A percentile compares a stretch with the other conserved stretches of the same genome.
These are phyloP conservation scores for Ondatra zibethicus DNA, from an alignment of 2,113 vertebrate species.

Conservation along the genomic window DNA sequence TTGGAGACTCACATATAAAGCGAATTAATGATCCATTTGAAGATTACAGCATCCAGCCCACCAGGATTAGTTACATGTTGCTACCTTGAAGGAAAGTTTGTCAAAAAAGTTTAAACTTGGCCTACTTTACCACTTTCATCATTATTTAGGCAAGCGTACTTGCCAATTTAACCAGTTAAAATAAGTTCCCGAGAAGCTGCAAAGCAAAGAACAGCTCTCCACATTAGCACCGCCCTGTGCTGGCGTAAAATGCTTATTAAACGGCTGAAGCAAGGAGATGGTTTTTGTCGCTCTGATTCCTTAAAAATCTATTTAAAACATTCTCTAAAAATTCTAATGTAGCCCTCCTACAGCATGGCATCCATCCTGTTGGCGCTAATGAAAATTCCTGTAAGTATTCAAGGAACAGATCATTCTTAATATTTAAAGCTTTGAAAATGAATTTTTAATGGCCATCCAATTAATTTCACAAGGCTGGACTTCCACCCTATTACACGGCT, in stretches of 20 bases:
- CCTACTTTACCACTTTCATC: neutral
- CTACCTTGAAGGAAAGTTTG: neutral
- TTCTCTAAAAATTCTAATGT: constrained; percentile 60
- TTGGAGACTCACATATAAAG: neutral
- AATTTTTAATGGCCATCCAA: constrained; percentile 45
- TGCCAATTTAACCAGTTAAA: constrained; percentile 38
- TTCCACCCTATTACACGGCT: constrained; percentile 51
- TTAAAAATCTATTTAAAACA: constrained; percentile 52
- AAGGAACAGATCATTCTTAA: constrained; percentile 64
- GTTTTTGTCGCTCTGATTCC: constrained; percentile 57
- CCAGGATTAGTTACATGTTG: neutral
- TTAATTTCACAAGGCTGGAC: constrained; percentile 34
- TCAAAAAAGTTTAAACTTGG: constrained; percentile 16
- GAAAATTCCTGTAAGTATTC: constrained; percentile 57
- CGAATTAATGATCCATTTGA: neutral
- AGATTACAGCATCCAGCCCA: neutral
- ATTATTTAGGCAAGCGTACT: constrained; percentile 26
- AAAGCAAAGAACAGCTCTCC: neutral
- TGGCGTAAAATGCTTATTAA: constrained; percentile 49
- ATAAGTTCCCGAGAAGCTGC: constrained; percentile 5
- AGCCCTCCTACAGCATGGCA: constrained; percentile 54
- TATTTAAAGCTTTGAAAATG: constrained; percentile 54
- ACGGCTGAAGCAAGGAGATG: constrained; percentile 43
- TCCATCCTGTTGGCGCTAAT: constrained; percentile 49
- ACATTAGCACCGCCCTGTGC: neutral